Base-by-base conservation (phyloP, 2,888 invertebrate species). In the Harmothoe impar region DNA sequence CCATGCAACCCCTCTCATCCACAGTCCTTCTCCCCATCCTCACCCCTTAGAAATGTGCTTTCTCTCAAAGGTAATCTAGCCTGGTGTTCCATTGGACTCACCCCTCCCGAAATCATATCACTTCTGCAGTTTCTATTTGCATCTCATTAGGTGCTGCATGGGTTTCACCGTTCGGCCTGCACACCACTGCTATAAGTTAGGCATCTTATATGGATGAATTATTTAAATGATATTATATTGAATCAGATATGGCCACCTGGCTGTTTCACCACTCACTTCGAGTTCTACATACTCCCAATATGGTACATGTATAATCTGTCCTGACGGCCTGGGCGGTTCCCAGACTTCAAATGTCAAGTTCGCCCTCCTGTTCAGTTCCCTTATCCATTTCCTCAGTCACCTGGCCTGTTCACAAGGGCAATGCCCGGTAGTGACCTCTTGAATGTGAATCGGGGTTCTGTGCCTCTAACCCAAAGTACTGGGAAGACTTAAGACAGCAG, bases 101-200 rank as follows among this genome's bases (percentile, higher is more conserved):
- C 10, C 43, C 5, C 43, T 10, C 43, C 43, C 20, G 62, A 62
- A 62, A 20, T n/a, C n/a, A 62, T 62, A 62, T 62, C 62, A 62
- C 62, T 5, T 62, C 62, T 62, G 62, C 23, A 62, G 62, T 62
- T 62, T 62, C 62, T 62, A 62, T 62, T 62, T 62, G 62, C 62
- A 62, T 62, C 62, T 3, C 62, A 62, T 62, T 62, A 62, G 3
- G 7, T 62, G n/a, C 3, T 43, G 10, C 43, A 43, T 43, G 43
- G 43, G 43, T 10, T 43, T 43, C 10, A 43, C 43, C 3, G 3
- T 43, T 43, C 10, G 43, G 43, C 43, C 43, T 43, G 3, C 10
- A 43, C 43, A 43, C 43, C 3, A 10, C 43, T 7, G 5, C 43
- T 43, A 43, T 43, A 43, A 3, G 43, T 3, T 10, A n/a, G n/a